Evolutionary conservation across 2,888 invertebrate genomes (phyloP), one percentile per base, ranked within the genome.

Genomic region (Vanessa cardui): DNA sequence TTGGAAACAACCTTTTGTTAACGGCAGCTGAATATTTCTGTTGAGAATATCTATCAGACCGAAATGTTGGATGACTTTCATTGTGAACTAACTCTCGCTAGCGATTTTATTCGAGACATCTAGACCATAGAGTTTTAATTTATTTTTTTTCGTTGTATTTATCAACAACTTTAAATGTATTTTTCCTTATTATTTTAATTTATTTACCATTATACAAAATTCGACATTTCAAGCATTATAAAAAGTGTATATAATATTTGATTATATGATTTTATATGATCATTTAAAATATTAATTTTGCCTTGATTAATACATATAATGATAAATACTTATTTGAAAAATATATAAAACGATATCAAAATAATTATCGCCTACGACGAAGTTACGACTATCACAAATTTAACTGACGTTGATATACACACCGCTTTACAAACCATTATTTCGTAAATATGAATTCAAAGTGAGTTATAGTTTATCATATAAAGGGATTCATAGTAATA

Each of bases 11-110:
- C 73, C 82, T 83, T 84, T 90, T 89, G 86, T 88, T 81, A 75
- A 74, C 73, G 77, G 84, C 90, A 90, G 90, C 88, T 90, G 90
- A 85, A 82, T 81, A 79, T 85, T 87, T 87, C 71, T 87, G 86
- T 88, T 83, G 83, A 86, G 80, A 83, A 82, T 85, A 77, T 81
- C 81, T 82, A 83, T 84, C 78, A 77, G 76, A 80, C 80, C 83
- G 78, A 80, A 78, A 81, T 84, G 81, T 81, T 78, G 78, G 80
- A 82, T 79, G 77, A 77, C 72, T 74, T 66, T 65, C 66, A 61
- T 66, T 68, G 65, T 68, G 62, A 26, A 56, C 52, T 65, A 59
- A 33, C 64, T 62, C 58, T 52, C 21, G 46, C 60, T 61, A 31
- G 52, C 31, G 62, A 67, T 60, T 65, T 62, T 33, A 50, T 47